Base-by-base conservation (phyloP, 2,113 vertebrate genomes). In the Aramus guarauna region DNA sequence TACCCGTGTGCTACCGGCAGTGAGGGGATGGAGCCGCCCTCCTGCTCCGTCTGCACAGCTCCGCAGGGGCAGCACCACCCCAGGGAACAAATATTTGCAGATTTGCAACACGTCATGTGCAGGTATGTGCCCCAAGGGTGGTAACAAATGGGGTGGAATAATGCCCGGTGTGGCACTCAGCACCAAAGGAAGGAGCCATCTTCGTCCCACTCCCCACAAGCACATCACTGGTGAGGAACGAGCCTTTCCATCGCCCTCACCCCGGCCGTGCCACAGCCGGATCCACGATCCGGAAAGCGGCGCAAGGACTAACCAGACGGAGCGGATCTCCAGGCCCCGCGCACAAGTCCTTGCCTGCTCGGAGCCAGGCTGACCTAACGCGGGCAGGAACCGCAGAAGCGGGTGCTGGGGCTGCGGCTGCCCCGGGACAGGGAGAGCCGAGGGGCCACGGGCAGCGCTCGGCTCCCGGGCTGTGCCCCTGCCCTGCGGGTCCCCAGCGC, bases 151-250 rank as follows among this genome's bases (percentile, higher is more conserved):
- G 36, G 36, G 62, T 39, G 68, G 68, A 15, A 60, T 26, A 47
- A 12, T 3, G 2, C 78, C 60, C 20, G 12, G 39, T 1, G 0
- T 5, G 52, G 67, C 32, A 30, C 43, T 62, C 37, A 50, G 47
- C 5, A 7, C 14, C 43, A 12, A 64, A 50, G 39, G 41, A 64
- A 80, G 39, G 18, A 74, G 45, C 15, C 66, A 19, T 52, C 62
- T 92, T 34, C 64, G 37, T 85, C 55, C 64, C 27, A 1, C 80
- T 45, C 59, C 63, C 34, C 66, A 53, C 34, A 50, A 63, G 64
- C 26, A 14, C 64, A 26, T n/a, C 8, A 0, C 2, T 1, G 0
- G 29, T 7, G 48, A 52, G 86, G 43, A 87, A 36, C 0, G 5
- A 85, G 48, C 43, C 15, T 63, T 55, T 29, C 48, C 50, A 26